Base-by-base conservation (phyloP, 2,888 invertebrate species). In the Morinoia aosen region DNA sequence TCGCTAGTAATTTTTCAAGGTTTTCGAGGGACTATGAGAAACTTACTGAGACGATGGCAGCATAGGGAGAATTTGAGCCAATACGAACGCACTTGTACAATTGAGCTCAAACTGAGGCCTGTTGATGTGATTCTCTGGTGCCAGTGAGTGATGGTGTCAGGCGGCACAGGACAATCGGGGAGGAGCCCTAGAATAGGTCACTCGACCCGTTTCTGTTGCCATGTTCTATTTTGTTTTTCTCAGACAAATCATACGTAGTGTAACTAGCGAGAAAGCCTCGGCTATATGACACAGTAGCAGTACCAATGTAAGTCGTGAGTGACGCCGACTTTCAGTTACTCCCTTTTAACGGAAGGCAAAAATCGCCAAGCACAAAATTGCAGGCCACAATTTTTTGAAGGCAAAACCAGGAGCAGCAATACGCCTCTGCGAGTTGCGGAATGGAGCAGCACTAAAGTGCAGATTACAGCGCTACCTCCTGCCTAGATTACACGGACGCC, bases 381-480 rank as follows among this genome's bases (percentile, higher is more conserved):
- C 0, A 5, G 76, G 76, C 76, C 76, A 33, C 76, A 16, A 76
- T 33, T 76, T 76, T 76, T 76, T 16, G 76, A 76, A 10, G 76
- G 19, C 76, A 76, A 33, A 33, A 33, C 0, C 76, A 25, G 25
- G 76, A 10, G 25, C 25, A 25, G 76, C 76, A 76, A 76, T 76
- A 33, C 90, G 90, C 25, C 40, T 39, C 14, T 25, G 48, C 19
- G 39, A 90, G 90, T 90, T 40, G 90, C 16, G 48, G 90, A 48
- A 48, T 90, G 90, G 39, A 90, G 90, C 90, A 90, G 90, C 48
- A 40, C 90, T 90, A 90, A 90, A 90, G 40, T 90, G 48, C 90
- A 90, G 90, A 90, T 90, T 90, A 90, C 48, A 48, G 39, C 90
- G 25, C 39, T 39, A 90, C 16, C 90, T 90, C 90, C 40, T 40